Base-by-base conservation (phyloP, 2,113 vertebrate genomes). In the Trematocara variabile region DNA sequence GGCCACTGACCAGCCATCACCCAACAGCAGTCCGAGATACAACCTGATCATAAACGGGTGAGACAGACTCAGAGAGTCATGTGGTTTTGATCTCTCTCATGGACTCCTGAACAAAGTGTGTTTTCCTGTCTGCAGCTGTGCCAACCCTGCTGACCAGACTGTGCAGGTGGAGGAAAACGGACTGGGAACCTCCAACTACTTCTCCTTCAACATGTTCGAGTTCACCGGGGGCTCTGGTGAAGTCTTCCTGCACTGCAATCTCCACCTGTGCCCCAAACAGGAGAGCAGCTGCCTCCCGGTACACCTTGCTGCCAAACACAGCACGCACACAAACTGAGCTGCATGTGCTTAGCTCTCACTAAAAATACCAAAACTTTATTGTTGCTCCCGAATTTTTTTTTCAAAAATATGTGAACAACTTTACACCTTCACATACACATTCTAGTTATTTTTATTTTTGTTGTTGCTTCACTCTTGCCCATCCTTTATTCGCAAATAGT, bases 141-240 rank as follows among this genome's bases (percentile, higher is more conserved):
- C 46, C 14, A 48, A 48, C 7, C 46, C 46, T 48, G 7, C 46
- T 18, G 46, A 48, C 46, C 46, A 48, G 50, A 52, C 1, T 0
- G 50, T 52, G 4, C 4, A 52, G 18, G 50, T 20, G 18, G 0
- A 20, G 50, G n/a, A 3, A 0, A 52, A 52, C 0, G 8, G 50
- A 52, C n/a, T 3, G 50, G 52, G 52, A 53, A 53, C 52, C 3
- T 53, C 52, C 52, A 53, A 11, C 50, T 20, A 11, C 65, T 88
- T 91, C 58, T 78, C 65, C 81, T 89, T 91, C 11, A 89, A 13
- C 6, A 79, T 78, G 46, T 91, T 89, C 20, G 2, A 83, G 52
- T 91, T 89, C 10, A n/a, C 18, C 3, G 85, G 77, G 0, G 2
- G 50, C 3, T 20, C 55, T 14, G 9, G 16, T 46, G 58, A 79